Evolutionary conservation across 2,113 vertebrate genomes (phyloP).

Genomic region (Probosciger aterrimus): DNA sequence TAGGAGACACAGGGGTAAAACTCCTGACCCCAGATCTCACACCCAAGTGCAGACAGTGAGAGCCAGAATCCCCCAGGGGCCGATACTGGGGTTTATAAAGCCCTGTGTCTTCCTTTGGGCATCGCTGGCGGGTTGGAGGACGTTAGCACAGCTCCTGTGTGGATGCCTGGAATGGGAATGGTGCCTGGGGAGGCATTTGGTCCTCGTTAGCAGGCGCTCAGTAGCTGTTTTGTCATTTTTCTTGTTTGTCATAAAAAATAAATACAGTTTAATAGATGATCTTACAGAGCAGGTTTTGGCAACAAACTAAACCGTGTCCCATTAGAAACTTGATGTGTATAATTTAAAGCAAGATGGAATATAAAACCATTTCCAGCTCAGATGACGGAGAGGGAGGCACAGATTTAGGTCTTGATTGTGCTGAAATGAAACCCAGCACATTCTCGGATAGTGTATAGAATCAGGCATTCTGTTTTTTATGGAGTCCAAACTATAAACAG

Average conservation of each 20-base stretch:
- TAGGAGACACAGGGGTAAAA: not conserved
- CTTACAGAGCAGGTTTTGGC: slow-evolving; percentile 72
- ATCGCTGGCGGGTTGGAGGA: not conserved
- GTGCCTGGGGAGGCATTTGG: slow-evolving; percentile 65
- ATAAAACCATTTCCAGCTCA: slow-evolving; percentile 71
- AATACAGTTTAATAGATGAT: slow-evolving; percentile 75
- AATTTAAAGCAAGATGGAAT: slow-evolving; percentile 74
- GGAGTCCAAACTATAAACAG: slow-evolving; percentile 60
- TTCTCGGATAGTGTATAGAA: slow-evolving; percentile 48
- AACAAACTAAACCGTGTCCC: slow-evolving; percentile 64
- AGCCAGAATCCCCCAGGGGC: not conserved
- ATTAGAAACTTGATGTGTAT: slow-evolving; percentile 68
- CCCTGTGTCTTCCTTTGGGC: not conserved
- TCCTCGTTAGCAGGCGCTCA: slow-evolving; percentile 64
- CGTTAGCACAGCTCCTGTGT: slow-evolving; percentile 40
- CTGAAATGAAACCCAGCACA: slow-evolving; percentile 71
- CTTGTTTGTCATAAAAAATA: slow-evolving; percentile 80
- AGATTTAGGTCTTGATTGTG: slow-evolving; percentile 72
- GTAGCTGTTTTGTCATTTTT: slow-evolving; percentile 77
- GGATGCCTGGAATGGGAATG: not conserved
- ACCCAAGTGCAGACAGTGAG: not conserved
- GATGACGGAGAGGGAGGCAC: slow-evolving; percentile 49
- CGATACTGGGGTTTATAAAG: not conserved
- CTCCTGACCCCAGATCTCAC: slow-evolving; percentile 17
- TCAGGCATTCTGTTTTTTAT: slow-evolving; percentile 65